Evolutionary conservation across 2,888 invertebrate species (phyloP).

Genomic region (Pandemis corylana): DNA sequence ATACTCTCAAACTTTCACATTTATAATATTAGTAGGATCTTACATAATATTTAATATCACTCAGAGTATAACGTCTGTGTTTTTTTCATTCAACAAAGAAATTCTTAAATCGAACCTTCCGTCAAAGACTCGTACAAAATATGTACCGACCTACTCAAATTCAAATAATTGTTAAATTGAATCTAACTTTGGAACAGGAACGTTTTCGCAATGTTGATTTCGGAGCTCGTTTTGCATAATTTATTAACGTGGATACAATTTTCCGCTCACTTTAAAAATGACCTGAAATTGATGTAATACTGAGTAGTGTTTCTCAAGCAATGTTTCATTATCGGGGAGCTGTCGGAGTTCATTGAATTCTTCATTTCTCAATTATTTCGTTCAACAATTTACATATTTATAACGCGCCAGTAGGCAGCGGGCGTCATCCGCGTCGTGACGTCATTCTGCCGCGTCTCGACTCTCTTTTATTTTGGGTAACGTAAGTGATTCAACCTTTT

Average conservation of each 20-base stretch:
- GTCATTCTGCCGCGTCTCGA: constrained; percentile 2
- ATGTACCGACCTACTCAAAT: constrained; percentile 11
- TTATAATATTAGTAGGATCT: too few relatives aligned
- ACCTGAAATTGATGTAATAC: constrained; percentile 14
- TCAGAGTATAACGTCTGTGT: neutral
- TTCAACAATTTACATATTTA: constrained; percentile 37
- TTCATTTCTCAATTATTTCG: constrained; percentile 31
- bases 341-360: constrained; percentile 32
- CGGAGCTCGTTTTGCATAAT: constrained; percentile 11
- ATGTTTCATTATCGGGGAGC: constrained; percentile 22
- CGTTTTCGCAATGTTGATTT: constrained; percentile 1
- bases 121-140: neutral
- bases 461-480: constrained; percentile 11
- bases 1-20: too few relatives aligned
- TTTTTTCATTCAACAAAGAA: neutral
- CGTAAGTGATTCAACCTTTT: constrained; percentile 17
- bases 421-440: constrained; percentile 27
- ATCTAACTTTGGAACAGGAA: constrained; percentile 3
- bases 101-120: neutral
- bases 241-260: constrained; percentile 10
- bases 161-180: neutral
- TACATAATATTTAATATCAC: neutral
- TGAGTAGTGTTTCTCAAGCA: neutral
- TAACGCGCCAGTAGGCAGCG: constrained; percentile 28
- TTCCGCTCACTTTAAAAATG: constrained; percentile 12